Percentiles rank a stretch among this genome's conserved stretches.
These are phyloP conservation scores for Rhinogobio ventralis DNA, from an alignment of 2,797 vertebrate species.

Conservation along the genomic window DNA sequence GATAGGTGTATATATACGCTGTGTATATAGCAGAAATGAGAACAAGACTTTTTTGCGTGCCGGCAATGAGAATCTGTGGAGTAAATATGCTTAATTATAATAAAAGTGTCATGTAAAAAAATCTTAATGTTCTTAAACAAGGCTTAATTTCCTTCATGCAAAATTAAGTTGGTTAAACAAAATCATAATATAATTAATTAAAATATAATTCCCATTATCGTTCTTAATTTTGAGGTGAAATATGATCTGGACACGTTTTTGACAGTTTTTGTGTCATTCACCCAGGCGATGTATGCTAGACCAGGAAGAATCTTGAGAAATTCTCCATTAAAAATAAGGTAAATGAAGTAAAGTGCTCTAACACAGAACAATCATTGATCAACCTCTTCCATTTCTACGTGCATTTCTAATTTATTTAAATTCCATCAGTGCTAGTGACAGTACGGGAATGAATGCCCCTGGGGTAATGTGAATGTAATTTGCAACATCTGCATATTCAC, in stretches of 20 bases:
- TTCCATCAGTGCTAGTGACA: constrained; percentile 42
- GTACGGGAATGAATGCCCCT: constrained; percentile 38
- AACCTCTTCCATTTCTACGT: constrained; percentile 30
- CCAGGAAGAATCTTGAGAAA: not conserved
- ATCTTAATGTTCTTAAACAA: too few species aligned
- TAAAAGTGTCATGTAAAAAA: not conserved
- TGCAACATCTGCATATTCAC: constrained; percentile 37
- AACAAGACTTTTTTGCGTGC: not conserved
- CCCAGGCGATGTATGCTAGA: not conserved
- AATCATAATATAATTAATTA: not conserved
- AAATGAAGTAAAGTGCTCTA: constrained; percentile 39
- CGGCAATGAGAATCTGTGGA: not conserved
- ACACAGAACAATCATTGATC: constrained; percentile 21
- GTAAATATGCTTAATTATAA: not conserved
- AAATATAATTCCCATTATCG: not conserved
- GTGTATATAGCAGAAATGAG: not conserved
- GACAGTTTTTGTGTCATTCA: not conserved
- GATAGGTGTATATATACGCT: too few species aligned
- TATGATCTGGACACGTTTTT: not conserved
- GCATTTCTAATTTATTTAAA: constrained; percentile 48
- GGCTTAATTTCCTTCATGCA: not conserved
- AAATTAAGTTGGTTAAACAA: not conserved
- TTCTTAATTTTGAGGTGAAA: not conserved
- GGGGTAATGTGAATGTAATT: constrained; percentile 36
- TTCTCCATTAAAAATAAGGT: constrained; percentile 19